Evolutionary conservation across 1,140 invertebrate species (phyloP), one percentile per base, ranked within the genome.

Genomic region (Anoplolepis gracilipes): DNA sequence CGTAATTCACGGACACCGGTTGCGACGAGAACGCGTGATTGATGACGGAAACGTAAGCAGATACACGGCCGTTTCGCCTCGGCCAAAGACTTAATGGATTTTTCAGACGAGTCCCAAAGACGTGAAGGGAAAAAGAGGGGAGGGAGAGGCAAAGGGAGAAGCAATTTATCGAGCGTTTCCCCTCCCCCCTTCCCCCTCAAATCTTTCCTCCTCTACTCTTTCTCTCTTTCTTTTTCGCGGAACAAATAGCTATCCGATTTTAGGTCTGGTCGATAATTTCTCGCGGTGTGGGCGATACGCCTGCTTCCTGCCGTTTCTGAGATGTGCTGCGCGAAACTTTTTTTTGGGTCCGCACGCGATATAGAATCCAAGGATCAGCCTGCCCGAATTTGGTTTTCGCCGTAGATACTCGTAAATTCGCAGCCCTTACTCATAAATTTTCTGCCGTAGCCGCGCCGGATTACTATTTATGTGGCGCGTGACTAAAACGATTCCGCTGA

Each of bases 31-130:
- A 65, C 72, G 36, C 33, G 67, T 90, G 90, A 91, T 91, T 73
- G 79, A 90, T 89, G 90, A 91, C 61, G 69, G 55, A 75, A 55
- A 70, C 42, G 33, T 53, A 86, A 72, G 67, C 84, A 88, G 86
- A 91, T 90, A 86, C 62, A 46, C 55, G 46, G 55, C 85, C 69
- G 81, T 77, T 84, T 59, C 33, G 78, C 62, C 69, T 57, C 25
- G 84, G 78, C 82, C 86, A 79, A 73, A 84, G 64, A 28, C 62
- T 62, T 84, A 87, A 85, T 84, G 64, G 57, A 77, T 87, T 87
- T 88, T 87, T 88, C 87, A 13, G 33, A 67, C 76, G 42, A 69
- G 62, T 36, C 25, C 42, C 46, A n/a, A 39, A 69, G 19, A 16
- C n/a, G 76, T 25, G 30, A 49, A 53, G 70, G 61, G n/a, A 65